Percentiles rank a stretch among this genome's conserved stretches.
Evolutionary conservation across 2,113 vertebrate species (phyloP).

Genomic region (Myodes glareolus): DNA sequence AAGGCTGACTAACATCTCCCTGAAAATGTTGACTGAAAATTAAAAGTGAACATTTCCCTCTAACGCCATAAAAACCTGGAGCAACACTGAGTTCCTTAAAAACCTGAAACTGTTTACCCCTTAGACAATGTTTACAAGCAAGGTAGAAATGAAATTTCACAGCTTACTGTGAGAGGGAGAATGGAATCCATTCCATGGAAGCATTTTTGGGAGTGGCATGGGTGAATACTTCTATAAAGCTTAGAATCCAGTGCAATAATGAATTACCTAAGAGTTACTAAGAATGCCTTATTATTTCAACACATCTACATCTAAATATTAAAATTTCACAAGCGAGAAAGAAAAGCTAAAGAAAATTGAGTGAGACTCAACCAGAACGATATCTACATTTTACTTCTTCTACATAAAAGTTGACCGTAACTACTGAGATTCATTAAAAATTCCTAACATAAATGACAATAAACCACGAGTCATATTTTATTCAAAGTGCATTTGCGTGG

Average conservation of each 20-base stretch:
- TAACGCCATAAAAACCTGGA: not conserved
- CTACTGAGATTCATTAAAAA: not conserved
- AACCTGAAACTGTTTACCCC: not conserved
- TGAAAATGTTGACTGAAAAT: not conserved
- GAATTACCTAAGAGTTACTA: not conserved
- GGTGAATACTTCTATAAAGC: not conserved
- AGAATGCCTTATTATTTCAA: not conserved
- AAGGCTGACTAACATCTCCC: not conserved
- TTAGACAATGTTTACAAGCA: not conserved
- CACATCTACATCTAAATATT: not conserved
- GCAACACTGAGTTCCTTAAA: not conserved
- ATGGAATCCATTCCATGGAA: too few species aligned
- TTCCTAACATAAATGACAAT: not conserved
- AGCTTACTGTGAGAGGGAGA: accelerated
- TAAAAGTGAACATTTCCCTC: slow-evolving; percentile 13
- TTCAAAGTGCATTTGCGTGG: not conserved
- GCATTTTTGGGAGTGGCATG: not conserved
- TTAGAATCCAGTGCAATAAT: not conserved
- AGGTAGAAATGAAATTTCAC: not conserved
- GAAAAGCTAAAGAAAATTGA: not conserved
- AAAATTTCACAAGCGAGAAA: not conserved
- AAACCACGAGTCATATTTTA: not conserved
- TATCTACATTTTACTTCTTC: not conserved
- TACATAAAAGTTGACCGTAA: not conserved
- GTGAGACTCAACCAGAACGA: not conserved